phyloP scores from a whole-genome alignment of 2,797 vertebrate genomes.

The Aythya fuligula region DNA sequence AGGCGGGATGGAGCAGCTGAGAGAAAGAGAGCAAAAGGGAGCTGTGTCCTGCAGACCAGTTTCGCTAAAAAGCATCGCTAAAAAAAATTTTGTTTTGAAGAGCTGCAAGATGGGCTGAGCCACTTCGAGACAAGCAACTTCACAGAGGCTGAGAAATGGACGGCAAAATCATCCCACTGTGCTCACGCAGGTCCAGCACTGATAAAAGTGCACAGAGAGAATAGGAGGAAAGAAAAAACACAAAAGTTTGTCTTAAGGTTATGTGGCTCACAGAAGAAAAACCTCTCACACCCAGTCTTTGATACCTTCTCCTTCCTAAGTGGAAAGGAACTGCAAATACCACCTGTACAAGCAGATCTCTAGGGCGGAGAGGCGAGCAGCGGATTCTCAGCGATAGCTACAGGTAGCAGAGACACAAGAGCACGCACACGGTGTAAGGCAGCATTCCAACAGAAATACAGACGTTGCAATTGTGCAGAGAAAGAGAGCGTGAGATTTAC shows the following conservation, averaged over 20 bases:
- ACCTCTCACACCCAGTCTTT: background rate
- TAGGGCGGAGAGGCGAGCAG: background rate
- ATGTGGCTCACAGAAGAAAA: background rate
- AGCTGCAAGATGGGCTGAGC: background rate
- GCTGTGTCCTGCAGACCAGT: background rate
- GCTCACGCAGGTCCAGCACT: background rate
- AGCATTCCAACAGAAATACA: slow-evolving; percentile 27
- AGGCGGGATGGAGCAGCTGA: background rate
- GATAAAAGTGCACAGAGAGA: background rate
- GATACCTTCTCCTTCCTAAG: background rate
- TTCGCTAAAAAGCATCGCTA: background rate
- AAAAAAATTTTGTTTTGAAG: background rate
- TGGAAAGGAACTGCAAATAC: background rate
- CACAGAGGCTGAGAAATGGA: background rate
- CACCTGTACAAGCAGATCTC: background rate
- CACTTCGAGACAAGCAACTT: background rate
- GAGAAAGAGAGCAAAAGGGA: background rate
- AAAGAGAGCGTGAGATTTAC: background rate
- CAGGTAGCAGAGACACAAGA: background rate
- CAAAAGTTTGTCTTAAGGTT: background rate
- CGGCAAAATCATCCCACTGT: background rate
- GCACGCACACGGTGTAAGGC: background rate
- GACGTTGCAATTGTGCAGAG: slow-evolving; percentile 24
- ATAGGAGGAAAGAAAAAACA: background rate
- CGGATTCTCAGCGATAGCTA: background rate